These are phyloP conservation scores for Drosophila phalerata DNA, from an alignment of 2,888 invertebrate genomes.

Conservation along the genomic window DNA sequence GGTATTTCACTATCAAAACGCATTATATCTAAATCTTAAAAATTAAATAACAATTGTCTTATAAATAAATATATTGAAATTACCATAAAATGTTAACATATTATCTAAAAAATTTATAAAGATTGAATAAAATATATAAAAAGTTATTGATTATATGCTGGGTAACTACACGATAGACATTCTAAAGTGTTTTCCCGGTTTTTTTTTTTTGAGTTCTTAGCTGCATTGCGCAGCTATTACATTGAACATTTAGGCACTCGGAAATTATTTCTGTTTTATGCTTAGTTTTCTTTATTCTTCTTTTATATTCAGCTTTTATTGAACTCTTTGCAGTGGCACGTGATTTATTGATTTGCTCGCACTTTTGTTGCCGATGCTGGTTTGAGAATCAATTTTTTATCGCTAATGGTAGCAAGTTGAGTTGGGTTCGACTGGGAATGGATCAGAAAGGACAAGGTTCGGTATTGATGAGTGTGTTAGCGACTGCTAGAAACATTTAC, in stretches of 20 bases:
- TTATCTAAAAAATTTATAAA: not conserved
- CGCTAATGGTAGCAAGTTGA: constrained; percentile 71
- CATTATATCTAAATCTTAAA: not conserved
- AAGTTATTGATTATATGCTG: not conserved
- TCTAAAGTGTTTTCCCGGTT: not conserved
- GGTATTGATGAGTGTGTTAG: constrained; percentile 70
- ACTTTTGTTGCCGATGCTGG: constrained; percentile 35
- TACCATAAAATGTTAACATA: too few relatives aligned
- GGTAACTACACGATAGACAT: not conserved
- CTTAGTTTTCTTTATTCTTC: constrained; percentile 6
- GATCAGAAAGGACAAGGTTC: constrained; percentile 13
- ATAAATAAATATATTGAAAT: too few relatives aligned
- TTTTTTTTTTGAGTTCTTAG: constrained; percentile 31
- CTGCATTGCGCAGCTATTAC: constrained; percentile 60
- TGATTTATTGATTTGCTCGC: constrained; percentile 75
- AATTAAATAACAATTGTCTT: not conserved
- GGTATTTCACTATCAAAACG: too few relatives aligned
- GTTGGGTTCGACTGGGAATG: constrained; percentile 59
- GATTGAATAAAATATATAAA: not conserved
- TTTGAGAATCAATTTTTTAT: constrained; percentile 67
- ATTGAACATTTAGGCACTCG: constrained; percentile 55
- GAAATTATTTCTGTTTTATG: constrained; percentile 27
- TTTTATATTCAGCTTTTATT: constrained; percentile 45
- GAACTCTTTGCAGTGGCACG: constrained; percentile 60
- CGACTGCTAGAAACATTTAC: constrained; percentile 55